A percentile compares a stretch with the other conserved stretches of the same genome.
These are phyloP conservation scores for Nymphalis polychloros DNA, from an alignment of 2,888 invertebrate genomes.

Conservation along the genomic window DNA sequence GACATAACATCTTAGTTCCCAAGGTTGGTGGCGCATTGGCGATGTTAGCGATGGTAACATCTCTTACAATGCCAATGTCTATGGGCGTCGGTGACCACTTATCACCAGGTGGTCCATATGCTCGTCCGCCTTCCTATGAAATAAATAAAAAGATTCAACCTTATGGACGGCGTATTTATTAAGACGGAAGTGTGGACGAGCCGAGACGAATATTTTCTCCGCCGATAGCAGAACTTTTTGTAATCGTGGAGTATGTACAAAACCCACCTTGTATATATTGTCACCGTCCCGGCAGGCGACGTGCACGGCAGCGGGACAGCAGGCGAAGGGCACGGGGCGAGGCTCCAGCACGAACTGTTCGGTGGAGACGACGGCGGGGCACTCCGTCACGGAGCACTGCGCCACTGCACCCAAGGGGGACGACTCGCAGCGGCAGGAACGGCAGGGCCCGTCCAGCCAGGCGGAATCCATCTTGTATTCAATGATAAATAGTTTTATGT, in stretches of 20 bases:
- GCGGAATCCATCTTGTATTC: conserved; percentile 69
- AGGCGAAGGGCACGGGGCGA: conserved; percentile 79
- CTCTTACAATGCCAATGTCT: too few relatives aligned
- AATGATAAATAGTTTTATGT: too few relatives aligned
- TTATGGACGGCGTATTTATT: not conserved
- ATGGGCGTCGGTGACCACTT: too few relatives aligned
- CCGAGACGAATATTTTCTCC: too few relatives aligned
- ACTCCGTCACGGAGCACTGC: conserved; percentile 78
- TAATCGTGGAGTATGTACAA: not conserved
- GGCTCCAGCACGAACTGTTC: conserved; percentile 81
- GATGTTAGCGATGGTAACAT: too few relatives aligned
- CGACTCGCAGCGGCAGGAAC: conserved; percentile 82
- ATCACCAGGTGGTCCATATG: too few relatives aligned
- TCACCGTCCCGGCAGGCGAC: conserved; percentile 81
- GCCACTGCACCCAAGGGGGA: conserved; percentile 44
- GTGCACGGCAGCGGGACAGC: conserved; percentile 83
- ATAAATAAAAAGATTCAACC: too few relatives aligned
- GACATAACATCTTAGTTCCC: too few relatives aligned
- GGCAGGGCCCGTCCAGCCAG: conserved; percentile 88
- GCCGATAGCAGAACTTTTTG: too few relatives aligned
- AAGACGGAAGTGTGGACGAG: too few relatives aligned
- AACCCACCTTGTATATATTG: conserved; percentile 69
- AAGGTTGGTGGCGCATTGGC: too few relatives aligned
- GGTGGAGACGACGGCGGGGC: conserved; percentile 70
- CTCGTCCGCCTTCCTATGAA: too few relatives aligned